Percentiles rank a stretch among this genome's conserved stretches.
phyloP scores from a whole-genome alignment of 2,888 invertebrate species.

The Odontomyia ornata region DNA sequence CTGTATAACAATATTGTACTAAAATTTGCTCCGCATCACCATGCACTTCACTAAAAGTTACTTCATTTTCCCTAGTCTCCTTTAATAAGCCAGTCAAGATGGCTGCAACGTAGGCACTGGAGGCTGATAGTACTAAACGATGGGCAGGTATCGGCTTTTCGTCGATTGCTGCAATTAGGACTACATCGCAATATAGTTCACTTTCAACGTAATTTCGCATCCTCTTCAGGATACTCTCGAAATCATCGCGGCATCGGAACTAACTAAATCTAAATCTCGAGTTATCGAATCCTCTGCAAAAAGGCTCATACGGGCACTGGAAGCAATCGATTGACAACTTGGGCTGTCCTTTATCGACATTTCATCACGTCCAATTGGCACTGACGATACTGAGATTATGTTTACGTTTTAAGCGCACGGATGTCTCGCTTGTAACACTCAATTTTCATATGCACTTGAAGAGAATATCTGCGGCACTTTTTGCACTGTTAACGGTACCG shows the following conservation, averaged over 20 bases:
- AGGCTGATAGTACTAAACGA: too few relatives aligned
- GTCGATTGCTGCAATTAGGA: slow-evolving; percentile 78
- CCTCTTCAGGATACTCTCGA: slow-evolving; percentile 80
- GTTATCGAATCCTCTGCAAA: slow-evolving; percentile 66
- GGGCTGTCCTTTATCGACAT: slow-evolving; percentile 61
- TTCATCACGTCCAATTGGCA: not conserved
- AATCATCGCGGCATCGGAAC: slow-evolving; percentile 79
- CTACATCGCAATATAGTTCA: slow-evolving; percentile 87
- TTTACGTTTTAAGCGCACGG: not conserved
- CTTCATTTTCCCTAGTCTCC: too few relatives aligned
- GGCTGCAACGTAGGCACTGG: too few relatives aligned
- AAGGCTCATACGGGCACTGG: slow-evolving; percentile 60
- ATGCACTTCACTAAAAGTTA: too few relatives aligned
- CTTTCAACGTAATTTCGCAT: slow-evolving; percentile 85
- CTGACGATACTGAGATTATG: not conserved
- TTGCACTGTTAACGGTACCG: slow-evolving; percentile 30
- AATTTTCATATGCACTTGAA: not conserved
- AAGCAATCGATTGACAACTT: slow-evolving; percentile 62
- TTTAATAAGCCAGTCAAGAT: too few relatives aligned
- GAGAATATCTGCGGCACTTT: not conserved
- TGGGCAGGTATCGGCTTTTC: too few relatives aligned
- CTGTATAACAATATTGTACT: too few relatives aligned
- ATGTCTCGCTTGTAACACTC: not conserved
- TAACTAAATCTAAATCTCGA: slow-evolving; percentile 73
- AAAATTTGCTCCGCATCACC: too few relatives aligned